Percentiles rank a stretch among this genome's conserved stretches.
Conservation (phyloP, 2,888 invertebrate species). For the Keiferia lycopersicella region DNA sequence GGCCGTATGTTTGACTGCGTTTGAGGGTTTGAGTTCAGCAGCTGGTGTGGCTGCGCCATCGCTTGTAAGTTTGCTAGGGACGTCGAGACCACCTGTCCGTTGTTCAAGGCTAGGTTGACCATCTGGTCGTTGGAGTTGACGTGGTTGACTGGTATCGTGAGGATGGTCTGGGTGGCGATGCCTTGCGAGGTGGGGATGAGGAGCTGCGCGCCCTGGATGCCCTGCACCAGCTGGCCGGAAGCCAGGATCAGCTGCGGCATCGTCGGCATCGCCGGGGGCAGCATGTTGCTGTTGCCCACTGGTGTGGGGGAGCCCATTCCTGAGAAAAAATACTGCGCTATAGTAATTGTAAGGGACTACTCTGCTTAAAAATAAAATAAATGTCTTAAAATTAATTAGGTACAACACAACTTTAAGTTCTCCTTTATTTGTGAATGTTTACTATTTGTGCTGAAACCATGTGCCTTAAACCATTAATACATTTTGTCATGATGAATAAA, state of each 20-base stretch:
- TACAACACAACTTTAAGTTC: too few relatives aligned
- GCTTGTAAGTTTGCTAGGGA: constrained; percentile 90
- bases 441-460: too few relatives aligned
- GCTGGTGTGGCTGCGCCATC: constrained; percentile 87
- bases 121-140: constrained; percentile 88
- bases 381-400: too few relatives aligned
- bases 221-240: constrained; percentile 94
- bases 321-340: constrained; percentile 35
- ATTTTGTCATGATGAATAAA: too few relatives aligned
- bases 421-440: too few relatives aligned
- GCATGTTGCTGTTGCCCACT: constrained; percentile 78
- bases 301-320: constrained; percentile 75
- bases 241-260: constrained; percentile 96
- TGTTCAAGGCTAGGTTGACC: constrained; percentile 90
- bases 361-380: too few relatives aligned
- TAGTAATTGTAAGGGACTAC: too few relatives aligned
- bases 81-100: constrained; percentile 92
- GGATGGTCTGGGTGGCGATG: constrained; percentile 96
- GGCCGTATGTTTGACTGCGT: constrained; percentile 69
- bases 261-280: constrained; percentile 83
- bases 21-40: constrained; percentile 82
- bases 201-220: constrained; percentile 95
- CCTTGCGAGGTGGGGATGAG: constrained; percentile 98
- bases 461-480: too few relatives aligned
- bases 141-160: constrained; percentile 96